Base-by-base conservation (phyloP, 37 sponge, comb jelly and placozoan genomes). In the Spongilla lacustris region DNA sequence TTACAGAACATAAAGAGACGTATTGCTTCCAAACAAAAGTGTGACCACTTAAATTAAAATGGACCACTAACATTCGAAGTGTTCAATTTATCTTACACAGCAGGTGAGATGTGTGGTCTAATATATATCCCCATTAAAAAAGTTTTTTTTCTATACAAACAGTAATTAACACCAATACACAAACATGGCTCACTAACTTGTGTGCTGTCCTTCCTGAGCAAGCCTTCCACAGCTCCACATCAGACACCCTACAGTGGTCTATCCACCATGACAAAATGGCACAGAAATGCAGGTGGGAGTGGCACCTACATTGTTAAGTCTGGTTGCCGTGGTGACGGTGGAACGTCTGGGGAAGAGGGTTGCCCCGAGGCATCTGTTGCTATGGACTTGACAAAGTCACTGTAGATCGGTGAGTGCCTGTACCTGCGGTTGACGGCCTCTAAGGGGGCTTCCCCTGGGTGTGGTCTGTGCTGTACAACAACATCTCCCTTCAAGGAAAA, bases 141-240 rank as follows among this genome's bases (percentile, higher is more conserved):
- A n/a, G n/a, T n/a, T n/a, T n/a, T n/a, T n/a, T n/a, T n/a, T n/a
- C n/a, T n/a, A n/a, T n/a, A n/a, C n/a, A n/a, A 23, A 74, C 71
- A 37, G 34, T 74, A 22, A 19, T n/a, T n/a, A n/a, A n/a, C n/a
- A n/a, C n/a, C n/a, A n/a, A n/a, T n/a, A n/a, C n/a, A n/a, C 32
- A 29, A 73, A 29, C n/a, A 26, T 27, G n/a, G 27, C 23, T 33
- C 4, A 50, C 92, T 83, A 24, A 91, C 92, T 91, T 91, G 69
- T 93, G 93, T 21, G 87, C 93, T 30, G 93, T 93, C 70, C 93
- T 68, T 0, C 90, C 91, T 19, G 70, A 87, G 83, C 93, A 93
- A 49, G 91, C 93, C 66, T 70, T 30, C 66, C 87, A 66, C 58
- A 93, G 50, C 22, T 75, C 50, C 21, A 82, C 79, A 75, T 90